These are phyloP conservation scores for Esox lucius DNA, from an alignment of 2,797 vertebrate species.

Conservation along the genomic window DNA sequence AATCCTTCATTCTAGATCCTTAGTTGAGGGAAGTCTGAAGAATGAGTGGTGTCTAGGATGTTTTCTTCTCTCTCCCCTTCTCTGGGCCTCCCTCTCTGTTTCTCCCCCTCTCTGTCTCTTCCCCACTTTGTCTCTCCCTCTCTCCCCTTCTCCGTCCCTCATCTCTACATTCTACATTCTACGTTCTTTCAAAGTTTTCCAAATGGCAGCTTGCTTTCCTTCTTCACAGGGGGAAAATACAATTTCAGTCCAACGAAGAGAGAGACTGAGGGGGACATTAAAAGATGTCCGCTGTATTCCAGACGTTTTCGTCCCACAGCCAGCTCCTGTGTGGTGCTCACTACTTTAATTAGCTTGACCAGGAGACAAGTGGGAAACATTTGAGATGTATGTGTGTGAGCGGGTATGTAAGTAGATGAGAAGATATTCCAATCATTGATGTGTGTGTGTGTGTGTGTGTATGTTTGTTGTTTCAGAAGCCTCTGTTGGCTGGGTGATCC, in stretches of 20 bases:
- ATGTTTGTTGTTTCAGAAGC: background rate
- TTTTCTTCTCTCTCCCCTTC: background rate
- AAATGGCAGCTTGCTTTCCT: conserved; percentile 42
- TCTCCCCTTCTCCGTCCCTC: background rate
- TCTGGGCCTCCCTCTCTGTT: background rate
- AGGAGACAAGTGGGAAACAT: conserved; percentile 4
- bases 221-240: conserved; percentile 47
- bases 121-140: background rate
- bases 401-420: background rate
- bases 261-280: conserved; percentile 33
- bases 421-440: background rate
- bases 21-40: too few species aligned
- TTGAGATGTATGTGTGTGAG: background rate
- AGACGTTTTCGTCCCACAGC: conserved; percentile 28
- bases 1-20: too few species aligned
- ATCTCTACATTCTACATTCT: too few species aligned
- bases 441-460: background rate
- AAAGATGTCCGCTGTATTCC: conserved; percentile 40
- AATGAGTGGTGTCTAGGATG: too few species aligned
- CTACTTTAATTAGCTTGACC: conserved; percentile 14
- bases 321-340: conserved; percentile 17
- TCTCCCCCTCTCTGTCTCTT: background rate
- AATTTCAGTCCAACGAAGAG: conserved; percentile 42
- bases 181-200: conserved; percentile 23
- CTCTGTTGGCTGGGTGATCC: background rate